Base-by-base conservation (phyloP, 1,140 invertebrate genomes). In the Drosophila murphyi region DNA sequence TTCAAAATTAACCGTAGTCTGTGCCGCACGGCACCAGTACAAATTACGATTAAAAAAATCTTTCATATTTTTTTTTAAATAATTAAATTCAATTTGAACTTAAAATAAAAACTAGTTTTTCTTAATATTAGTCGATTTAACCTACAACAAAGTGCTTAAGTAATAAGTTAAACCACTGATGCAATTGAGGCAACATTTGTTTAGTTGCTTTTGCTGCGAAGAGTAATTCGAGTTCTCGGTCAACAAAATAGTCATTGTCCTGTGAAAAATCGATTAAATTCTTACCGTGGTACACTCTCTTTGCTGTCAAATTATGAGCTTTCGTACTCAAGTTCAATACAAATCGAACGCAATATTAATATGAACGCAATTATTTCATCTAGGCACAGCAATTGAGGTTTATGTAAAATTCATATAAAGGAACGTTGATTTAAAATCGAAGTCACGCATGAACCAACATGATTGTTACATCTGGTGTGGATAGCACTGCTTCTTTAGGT, bases 381-480 rank as follows among this genome's bases (percentile, higher is more conserved):
- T 47, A 51, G 57, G 57, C 35, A 45, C 35, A 10, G 10, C n/a
- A 67, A 59, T 70, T 54, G 20, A 20, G 20, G 20, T 20, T 20
- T 20, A 20, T 20, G 20, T 20, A 37, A 39, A 57, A 60, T 48
- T 80, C 51, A 52, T 48, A 50, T 29, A 20, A 32, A 64, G 48
- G 6, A 51, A 54, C 35, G 51, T 68, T 63, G 59, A 62, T 63
- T 56, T 61, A 45, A 35, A 10, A 2, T 72, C 35, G 43, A 74
- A 47, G n/a, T n/a, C 37, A 77, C 80, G 72, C 51, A 88, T 88
- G 85, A 83, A 78, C 65, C 72, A 91, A 92, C 52, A 92, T 92
- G 91, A 92, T 92, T 87, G 90, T 92, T 43, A 91, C 82, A 67
- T 92, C 91, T 73, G 88, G 91, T 70, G 82, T 92, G 78, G 91